Evolutionary conservation across 2,113 vertebrate genomes (phyloP).

Genomic region (Pangasianodon hypophthalmus): DNA sequence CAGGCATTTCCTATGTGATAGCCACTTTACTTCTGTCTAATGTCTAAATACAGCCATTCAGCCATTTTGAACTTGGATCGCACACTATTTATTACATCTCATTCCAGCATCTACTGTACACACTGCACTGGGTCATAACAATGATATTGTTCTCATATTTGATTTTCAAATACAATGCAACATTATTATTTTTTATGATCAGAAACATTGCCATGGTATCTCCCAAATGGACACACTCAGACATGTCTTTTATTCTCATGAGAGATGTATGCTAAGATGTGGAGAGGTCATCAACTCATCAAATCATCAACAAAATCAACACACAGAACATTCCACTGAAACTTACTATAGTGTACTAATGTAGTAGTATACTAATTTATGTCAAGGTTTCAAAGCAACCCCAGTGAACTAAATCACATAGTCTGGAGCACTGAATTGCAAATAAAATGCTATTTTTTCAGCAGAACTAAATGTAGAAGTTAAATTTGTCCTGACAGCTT

Average conservation of each 20-base stretch:
- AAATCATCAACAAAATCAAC: not conserved
- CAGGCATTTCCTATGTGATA: not conserved
- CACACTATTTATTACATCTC: not conserved
- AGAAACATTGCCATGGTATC: not conserved
- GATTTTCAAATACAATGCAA: not conserved
- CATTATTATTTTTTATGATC: not conserved
- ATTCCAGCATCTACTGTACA: not conserved
- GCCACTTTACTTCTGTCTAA: not conserved
- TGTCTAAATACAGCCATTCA: not conserved
- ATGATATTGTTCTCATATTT: not conserved
- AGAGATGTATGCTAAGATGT: not conserved
- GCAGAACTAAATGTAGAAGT: not conserved
- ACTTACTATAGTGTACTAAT: not conserved
- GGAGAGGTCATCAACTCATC: not conserved
- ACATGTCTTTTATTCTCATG: not conserved
- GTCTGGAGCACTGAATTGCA: not conserved
- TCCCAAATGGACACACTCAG: not conserved
- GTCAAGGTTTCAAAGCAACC: not conserved
- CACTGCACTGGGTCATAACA: not conserved
- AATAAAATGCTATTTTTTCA: not conserved
- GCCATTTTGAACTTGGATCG: not conserved
- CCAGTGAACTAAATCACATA: not conserved
- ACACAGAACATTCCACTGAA: not conserved
- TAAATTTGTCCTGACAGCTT: not conserved
- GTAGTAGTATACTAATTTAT: not conserved